A percentile compares a stretch with the other conserved stretches of the same genome.
These are phyloP conservation scores for Gnathonemus longibarbis DNA, from an alignment of 2,113 vertebrate genomes.

Conservation along the genomic window DNA sequence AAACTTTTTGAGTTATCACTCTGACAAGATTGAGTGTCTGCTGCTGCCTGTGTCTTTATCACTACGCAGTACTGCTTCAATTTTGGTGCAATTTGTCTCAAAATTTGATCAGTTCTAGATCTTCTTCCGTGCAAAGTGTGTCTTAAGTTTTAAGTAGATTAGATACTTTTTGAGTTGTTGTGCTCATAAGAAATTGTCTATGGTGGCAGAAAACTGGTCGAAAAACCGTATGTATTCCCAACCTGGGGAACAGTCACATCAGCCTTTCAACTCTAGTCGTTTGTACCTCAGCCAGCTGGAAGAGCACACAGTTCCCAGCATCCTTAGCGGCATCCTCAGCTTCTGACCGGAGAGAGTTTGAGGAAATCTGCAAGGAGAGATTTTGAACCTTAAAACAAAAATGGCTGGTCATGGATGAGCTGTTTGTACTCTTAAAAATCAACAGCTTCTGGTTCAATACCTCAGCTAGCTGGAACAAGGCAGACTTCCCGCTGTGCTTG, in stretches of 20 bases:
- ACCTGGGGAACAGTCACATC: not conserved
- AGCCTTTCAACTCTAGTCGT: slow-evolving; percentile 16
- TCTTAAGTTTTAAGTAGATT: not conserved
- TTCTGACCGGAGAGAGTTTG: slow-evolving; percentile 60
- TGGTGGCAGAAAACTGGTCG: not conserved
- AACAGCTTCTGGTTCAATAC: slow-evolving; percentile 40
- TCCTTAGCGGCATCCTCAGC: slow-evolving; percentile 59
- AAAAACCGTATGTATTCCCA: not conserved
- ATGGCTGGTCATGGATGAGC: not conserved
- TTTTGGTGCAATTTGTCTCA: not conserved
- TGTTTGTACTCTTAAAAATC: not conserved
- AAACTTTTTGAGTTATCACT: not conserved
- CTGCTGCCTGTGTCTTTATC: not conserved
- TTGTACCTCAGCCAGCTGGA: slow-evolving; percentile 74
- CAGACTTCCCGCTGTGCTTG: slow-evolving; percentile 64
- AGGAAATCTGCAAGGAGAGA: slow-evolving; percentile 56
- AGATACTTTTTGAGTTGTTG: not conserved
- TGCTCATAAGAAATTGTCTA: not conserved
- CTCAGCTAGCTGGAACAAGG: slow-evolving; percentile 73
- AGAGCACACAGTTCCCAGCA: slow-evolving; percentile 70
- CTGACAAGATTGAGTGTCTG: not conserved
- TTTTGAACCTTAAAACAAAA: not conserved
- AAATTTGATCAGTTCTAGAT: not conserved
- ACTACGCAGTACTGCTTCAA: not conserved
- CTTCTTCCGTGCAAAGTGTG: not conserved